Evolutionary conservation across 2,888 invertebrate genomes (phyloP), one percentile per base, ranked within the genome.

Genomic region (Heliconius aoede): DNA sequence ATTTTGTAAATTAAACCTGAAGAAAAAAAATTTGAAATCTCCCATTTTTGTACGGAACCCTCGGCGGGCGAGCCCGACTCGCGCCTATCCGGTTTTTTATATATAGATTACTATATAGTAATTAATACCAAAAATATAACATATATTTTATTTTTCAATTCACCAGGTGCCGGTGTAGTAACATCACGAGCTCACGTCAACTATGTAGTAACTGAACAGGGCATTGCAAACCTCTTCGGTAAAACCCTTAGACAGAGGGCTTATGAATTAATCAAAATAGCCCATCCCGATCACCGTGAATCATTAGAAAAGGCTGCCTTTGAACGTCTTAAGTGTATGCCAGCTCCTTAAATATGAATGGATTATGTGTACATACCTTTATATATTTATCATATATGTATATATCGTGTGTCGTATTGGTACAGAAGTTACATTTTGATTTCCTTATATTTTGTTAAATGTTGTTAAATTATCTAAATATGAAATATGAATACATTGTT

Each of bases 141-240:
- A 13, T 40, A 40, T 11, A 46, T 7, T 46, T 46, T 11, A 46
- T 7, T 46, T 46, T 46, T 46, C 46, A 18, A 55, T 55, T 55
- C 3, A 58, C 21, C 88, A 97, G 98, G 99, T 84, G 98, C 97
- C 78, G 99, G 99, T n/a, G 98, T 99, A 7, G 98, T 99, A 24
- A 98, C 98, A 0, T 96, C 97, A 0, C 95, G 99, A 80, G 98
- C 98, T 0, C 99, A 99, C 89, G 97, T 97, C 0, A 98, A 99
- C 88, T 99, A 99, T 89, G 95, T 99, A 4, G 99, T 99, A 1
- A 99, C 99, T 0, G 99, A 99, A 88, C 95, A 97, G 82, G 99
- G 99, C 24, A 97, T 99, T 82, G 99, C 99, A 0, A 95, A 96
- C 76, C 93, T 99, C 69, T 99, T 98, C 89, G 99, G 99, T 61